A percentile compares a stretch with the other conserved stretches of the same genome.
These are phyloP conservation scores for Thryonomys swinderianus DNA, from an alignment of 2,113 vertebrate species.

Conservation along the genomic window DNA sequence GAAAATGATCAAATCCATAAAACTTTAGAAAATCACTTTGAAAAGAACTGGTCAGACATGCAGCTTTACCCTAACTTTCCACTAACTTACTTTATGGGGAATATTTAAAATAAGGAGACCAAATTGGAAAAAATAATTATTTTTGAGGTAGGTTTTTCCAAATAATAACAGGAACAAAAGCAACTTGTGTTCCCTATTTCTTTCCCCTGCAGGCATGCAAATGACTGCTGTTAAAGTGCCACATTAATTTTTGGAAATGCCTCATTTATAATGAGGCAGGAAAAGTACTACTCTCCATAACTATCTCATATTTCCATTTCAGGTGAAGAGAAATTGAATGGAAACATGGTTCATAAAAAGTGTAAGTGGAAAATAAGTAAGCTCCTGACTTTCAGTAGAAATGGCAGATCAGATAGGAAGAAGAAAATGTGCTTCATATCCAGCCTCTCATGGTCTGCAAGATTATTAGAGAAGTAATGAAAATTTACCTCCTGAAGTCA, in stretches of 20 bases:
- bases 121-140: slow-evolving; percentile 54
- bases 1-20: neutral
- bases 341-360: slow-evolving; percentile 67
- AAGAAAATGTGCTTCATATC: slow-evolving; percentile 56
- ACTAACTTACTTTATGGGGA: slow-evolving; percentile 47
- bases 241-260: slow-evolving; percentile 70
- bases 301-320: slow-evolving; percentile 56
- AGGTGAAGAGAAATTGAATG: slow-evolving; percentile 61
- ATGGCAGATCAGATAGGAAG: slow-evolving; percentile 58
- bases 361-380: slow-evolving; percentile 72
- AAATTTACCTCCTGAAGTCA: slow-evolving; percentile 58
- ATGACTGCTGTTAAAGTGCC: slow-evolving; percentile 42
- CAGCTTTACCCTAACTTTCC: slow-evolving; percentile 45
- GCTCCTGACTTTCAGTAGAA: slow-evolving; percentile 67
- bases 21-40: neutral
- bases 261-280: slow-evolving; percentile 59
- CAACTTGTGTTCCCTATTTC: neutral
- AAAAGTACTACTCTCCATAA: slow-evolving; percentile 35
- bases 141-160: slow-evolving; percentile 49
- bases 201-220: slow-evolving; percentile 13
- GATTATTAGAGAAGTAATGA: slow-evolving; percentile 67
- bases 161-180: slow-evolving; percentile 58
- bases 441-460: slow-evolving; percentile 39
- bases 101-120: slow-evolving; percentile 36
- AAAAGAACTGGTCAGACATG: neutral